Percentiles rank a stretch among this genome's conserved stretches.
These are phyloP conservation scores for Megamerina dolium DNA, from an alignment of 2,888 invertebrate species.

Conservation along the genomic window DNA sequence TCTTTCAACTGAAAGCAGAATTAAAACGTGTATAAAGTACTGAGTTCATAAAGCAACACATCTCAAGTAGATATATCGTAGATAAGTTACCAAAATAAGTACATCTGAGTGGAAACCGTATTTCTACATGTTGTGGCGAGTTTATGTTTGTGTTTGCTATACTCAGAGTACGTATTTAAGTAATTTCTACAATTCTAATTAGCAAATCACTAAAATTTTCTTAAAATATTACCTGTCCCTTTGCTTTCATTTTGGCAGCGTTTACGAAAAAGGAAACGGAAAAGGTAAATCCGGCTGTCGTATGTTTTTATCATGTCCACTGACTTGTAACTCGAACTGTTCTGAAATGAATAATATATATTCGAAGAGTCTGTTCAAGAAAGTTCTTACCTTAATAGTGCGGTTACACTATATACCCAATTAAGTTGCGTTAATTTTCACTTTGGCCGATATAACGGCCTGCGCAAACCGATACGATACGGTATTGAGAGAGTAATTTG, in stretches of 20 bases:
- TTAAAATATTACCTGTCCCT: slow-evolving; percentile 66
- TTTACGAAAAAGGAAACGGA: slow-evolving; percentile 50
- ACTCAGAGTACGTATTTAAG: too few relatives aligned
- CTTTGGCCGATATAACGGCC: too few relatives aligned
- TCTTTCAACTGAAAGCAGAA: slow-evolving; percentile 75
- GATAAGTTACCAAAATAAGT: too few relatives aligned
- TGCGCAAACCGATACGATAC: too few relatives aligned
- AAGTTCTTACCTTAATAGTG: too few relatives aligned
- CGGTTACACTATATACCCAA: too few relatives aligned
- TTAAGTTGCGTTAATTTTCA: too few relatives aligned
- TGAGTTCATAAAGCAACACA: slow-evolving; percentile 5
- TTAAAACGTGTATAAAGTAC: slow-evolving; percentile 29
- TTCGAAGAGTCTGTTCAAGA: not conserved
- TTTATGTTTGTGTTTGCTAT: slow-evolving; percentile 23
- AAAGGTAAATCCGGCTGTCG: slow-evolving; percentile 25
- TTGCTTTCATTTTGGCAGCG: slow-evolving; percentile 72
- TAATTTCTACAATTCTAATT: not conserved
- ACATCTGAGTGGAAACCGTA: too few relatives aligned
- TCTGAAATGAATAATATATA: not conserved
- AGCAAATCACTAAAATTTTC: slow-evolving; percentile 8
- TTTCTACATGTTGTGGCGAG: slow-evolving; percentile 1
- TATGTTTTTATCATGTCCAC: not conserved
- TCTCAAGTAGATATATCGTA: too few relatives aligned
- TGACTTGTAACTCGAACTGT: not conserved
- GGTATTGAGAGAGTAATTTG: too few relatives aligned